Conservation (phyloP, 1,140 invertebrate genomes). For the Acromyrmex heyeri region DNA sequence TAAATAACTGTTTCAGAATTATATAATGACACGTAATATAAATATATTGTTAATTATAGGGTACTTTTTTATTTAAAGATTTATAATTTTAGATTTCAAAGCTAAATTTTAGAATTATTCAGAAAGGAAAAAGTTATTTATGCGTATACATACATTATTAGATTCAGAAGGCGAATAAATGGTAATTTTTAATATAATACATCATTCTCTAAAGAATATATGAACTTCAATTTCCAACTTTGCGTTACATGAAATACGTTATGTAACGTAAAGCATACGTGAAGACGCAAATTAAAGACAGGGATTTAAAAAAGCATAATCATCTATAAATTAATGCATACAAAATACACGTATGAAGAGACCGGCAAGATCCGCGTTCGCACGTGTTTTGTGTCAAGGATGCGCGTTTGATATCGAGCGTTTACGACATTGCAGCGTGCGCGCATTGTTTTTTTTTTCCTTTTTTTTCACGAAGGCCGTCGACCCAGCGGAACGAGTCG, state of each 20-base stretch:
- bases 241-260: neutral
- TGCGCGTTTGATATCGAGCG: slow-evolving; percentile 16
- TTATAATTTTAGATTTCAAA: no score
- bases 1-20: neutral
- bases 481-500: slow-evolving; percentile 68
- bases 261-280: neutral
- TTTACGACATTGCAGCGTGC: slow-evolving; percentile 41
- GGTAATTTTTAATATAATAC: neutral
- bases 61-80: no score
- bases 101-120: neutral
- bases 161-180: neutral
- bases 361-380: slow-evolving; percentile 34
- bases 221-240: slow-evolving; percentile 1
- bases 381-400: slow-evolving; percentile 70
- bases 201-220: neutral
- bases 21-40: neutral
- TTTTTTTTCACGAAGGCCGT: slow-evolving; percentile 64
- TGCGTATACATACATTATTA: neutral
- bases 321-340: slow-evolving; percentile 1
- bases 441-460: slow-evolving; percentile 39
- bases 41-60: neutral
- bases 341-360: neutral
- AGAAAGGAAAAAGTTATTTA: neutral
- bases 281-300: slow-evolving; percentile 4
- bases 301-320: neutral